These are phyloP conservation scores for Lacerta bilineata DNA, from an alignment of 2,797 vertebrate species.

Conservation along the genomic window DNA sequence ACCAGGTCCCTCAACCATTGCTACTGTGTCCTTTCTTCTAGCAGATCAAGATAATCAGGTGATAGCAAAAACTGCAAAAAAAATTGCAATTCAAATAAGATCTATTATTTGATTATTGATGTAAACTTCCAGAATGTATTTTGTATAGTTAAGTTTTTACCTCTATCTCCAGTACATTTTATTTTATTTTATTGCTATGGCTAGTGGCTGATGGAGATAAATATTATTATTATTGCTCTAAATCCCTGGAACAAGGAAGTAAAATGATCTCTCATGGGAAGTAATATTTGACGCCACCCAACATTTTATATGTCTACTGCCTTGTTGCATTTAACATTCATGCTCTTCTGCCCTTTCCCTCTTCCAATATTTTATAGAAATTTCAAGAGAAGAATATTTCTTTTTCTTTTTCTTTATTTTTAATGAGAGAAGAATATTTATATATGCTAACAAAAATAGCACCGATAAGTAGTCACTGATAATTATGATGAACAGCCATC, in stretches of 20 bases:
- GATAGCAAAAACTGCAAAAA: no score
- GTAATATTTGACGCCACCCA: neutral
- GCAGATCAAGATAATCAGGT: no score
- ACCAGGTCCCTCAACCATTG: no score
- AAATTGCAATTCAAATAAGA: no score
- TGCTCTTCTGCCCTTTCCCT: neutral
- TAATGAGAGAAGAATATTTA: neutral
- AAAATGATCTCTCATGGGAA: neutral
- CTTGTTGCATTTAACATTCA: constrained; percentile 9
- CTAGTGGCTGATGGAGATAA: no score
- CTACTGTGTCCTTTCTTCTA: no score
- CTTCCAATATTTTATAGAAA: neutral
- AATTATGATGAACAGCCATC: neutral
- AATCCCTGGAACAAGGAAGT: neutral
- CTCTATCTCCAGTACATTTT: no score
- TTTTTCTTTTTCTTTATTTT: no score
- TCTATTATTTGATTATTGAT: no score
- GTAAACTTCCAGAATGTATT: no score
- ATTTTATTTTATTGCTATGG: no score
- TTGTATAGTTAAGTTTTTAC: no score
- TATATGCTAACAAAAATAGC: neutral
- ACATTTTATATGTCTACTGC: neutral
- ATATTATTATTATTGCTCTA: neutral
- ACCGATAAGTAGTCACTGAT: neutral
- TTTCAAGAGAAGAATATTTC: neutral